Percentiles rank a stretch among this genome's conserved stretches.
Conservation (phyloP, 2,888 invertebrate genomes). For the Schizotus pectinicornis region DNA sequence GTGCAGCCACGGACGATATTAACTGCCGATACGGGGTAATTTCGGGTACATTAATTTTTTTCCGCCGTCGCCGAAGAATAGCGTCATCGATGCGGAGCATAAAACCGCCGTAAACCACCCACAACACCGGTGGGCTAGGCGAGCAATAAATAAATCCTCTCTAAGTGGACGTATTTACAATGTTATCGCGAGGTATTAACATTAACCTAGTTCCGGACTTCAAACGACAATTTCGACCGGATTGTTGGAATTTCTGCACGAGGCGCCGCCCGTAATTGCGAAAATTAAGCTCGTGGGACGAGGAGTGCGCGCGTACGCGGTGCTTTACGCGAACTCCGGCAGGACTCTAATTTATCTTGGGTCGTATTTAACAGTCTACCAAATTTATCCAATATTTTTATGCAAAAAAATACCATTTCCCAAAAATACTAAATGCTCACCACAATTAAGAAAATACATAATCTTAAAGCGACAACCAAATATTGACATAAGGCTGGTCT, state of each 20-base stretch:
- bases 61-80: not conserved
- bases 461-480: too few species aligned
- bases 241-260: not conserved
- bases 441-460: too few species aligned
- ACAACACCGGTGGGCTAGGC: not conserved
- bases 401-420: too few species aligned
- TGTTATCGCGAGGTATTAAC: constrained; percentile 3
- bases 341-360: too few species aligned
- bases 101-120: constrained; percentile 1
- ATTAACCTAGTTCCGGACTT: constrained; percentile 3
- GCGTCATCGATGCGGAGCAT: not conserved
- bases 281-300: too few species aligned
- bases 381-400: too few species aligned
- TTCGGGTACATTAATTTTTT: not conserved
- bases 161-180: not conserved
- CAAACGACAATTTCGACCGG: not conserved
- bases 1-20: constrained; percentile 1
- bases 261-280: not conserved
- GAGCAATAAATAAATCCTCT: constrained; percentile 2
- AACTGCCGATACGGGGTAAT: constrained; percentile 15
- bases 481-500: too few species aligned
- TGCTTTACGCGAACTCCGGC: too few species aligned
- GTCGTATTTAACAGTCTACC: too few species aligned
- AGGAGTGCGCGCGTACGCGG: too few species aligned
- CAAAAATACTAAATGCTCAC: too few species aligned